These are phyloP conservation scores for Xestia ashworthii DNA, from an alignment of 2,888 invertebrate species.

Conservation along the genomic window DNA sequence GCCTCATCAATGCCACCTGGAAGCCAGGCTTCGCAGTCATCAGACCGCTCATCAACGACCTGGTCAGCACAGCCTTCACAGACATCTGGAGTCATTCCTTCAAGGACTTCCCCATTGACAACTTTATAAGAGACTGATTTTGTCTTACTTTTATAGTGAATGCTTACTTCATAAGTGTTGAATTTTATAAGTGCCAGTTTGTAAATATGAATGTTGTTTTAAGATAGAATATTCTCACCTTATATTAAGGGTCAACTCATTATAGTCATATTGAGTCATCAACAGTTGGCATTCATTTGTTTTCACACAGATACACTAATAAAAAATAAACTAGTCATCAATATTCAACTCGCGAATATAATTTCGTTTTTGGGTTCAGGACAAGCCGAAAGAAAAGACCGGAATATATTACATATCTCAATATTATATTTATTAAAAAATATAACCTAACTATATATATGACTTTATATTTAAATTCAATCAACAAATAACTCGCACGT, in stretches of 20 bases:
- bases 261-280: constrained; percentile 11
- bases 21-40: constrained; percentile 94
- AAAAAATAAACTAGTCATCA: constrained; percentile 70
- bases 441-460: constrained; percentile 91
- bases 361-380: constrained; percentile 2
- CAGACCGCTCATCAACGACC: constrained; percentile 94
- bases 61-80: constrained; percentile 95
- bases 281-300: constrained; percentile 12
- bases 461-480: constrained; percentile 90
- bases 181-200: constrained; percentile 58
- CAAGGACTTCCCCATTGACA: constrained; percentile 93
- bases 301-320: background rate
- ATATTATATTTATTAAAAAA: constrained; percentile 91
- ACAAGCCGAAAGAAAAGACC: constrained; percentile 72
- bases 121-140: constrained; percentile 88
- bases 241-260: constrained; percentile 61
- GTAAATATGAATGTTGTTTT: constrained; percentile 47
- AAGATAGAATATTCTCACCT: constrained; percentile 45
- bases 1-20: constrained; percentile 95
- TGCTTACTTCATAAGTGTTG: constrained; percentile 14
- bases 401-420: constrained; percentile 89
- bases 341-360: constrained; percentile 5
- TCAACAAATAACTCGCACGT: constrained; percentile 90
- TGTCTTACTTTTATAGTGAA: background rate
- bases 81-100: constrained; percentile 95